Evolutionary conservation across 2,113 vertebrate genomes (phyloP), one percentile per base, ranked within the genome.

Genomic region (Saccopteryx bilineata): DNA sequence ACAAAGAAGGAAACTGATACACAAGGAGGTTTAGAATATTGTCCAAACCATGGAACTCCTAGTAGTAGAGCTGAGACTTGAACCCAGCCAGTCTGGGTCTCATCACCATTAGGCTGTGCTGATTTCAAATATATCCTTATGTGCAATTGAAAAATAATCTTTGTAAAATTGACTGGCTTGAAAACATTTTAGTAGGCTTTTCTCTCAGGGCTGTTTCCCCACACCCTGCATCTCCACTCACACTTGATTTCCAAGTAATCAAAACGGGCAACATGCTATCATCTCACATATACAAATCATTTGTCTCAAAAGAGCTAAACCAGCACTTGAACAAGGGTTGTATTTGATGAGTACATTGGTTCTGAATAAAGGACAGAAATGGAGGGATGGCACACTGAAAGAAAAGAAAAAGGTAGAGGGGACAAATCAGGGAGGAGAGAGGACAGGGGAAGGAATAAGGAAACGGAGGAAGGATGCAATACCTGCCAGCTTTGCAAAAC

Each of bases 351-450:
- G 8, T 31, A 93, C 79, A 12, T 63, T 52, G 54, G 18, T 83
- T 85, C 80, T 86, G 12, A 91, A 90, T 33, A 89, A 86, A 85
- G 69, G 5, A 71, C 26, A 60, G 56, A 95, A 76, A 61, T 26
- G 19, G 39, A 91, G 54, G 90, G 31, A 71, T 92, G 58, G 23
- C 5, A 60, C 9, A 13, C 18, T 66, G 26, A 84, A 63, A 39
- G 19, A 23, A 93, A 75, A 79, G 31, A 56, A 28, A 80, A 76
- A 52, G 54, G 28, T 6, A 9, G 39, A 54, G 3, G 50, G 69
- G 28, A 39, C 10, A 5, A 39, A 17, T 9, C 19, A 75, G 66
- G 60, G 8, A 68, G 19, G 24, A 60, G 4, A 75, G 56, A 90
- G 74, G 66, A 18, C 3, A 23, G 52, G 61, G 48, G 60, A 39